Evolutionary conservation across 2,888 invertebrate species (phyloP).

Genomic region (Sarcophaga rosellei): DNA sequence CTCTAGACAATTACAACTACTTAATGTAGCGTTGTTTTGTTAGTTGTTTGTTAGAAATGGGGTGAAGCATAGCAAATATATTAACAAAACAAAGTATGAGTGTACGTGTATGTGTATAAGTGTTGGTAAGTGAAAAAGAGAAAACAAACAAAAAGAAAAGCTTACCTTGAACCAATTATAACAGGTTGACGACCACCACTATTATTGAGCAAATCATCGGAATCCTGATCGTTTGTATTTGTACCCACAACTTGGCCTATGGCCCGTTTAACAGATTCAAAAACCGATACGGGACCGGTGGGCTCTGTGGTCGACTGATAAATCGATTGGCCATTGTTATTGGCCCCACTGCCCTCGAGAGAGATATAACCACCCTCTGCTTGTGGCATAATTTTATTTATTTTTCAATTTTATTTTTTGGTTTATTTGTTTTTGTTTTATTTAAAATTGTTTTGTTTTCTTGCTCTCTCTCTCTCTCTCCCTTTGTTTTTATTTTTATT

Average conservation of each 20-base stretch:
- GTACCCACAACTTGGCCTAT: conserved; percentile 81
- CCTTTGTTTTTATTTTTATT: conserved; percentile 5
- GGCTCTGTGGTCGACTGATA: conserved; percentile 82
- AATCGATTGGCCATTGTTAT: conserved; percentile 78
- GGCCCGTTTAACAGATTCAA: conserved; percentile 80
- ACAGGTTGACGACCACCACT: conserved; percentile 78
- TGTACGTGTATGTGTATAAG: neutral
- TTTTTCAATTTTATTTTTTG: conserved; percentile 37
- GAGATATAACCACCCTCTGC: conserved; percentile 81
- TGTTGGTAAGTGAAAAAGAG: neutral
- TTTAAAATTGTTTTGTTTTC: neutral
- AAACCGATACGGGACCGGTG: conserved; percentile 79
- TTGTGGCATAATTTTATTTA: conserved; percentile 77
- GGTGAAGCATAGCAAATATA: too few species aligned
- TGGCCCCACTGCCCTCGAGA: conserved; percentile 77
- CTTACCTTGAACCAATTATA: conserved; percentile 81
- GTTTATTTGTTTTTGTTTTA: conserved; percentile 12
- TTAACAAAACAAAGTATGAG: neutral
- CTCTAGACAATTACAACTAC: neutral
- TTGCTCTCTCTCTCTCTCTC: neutral
- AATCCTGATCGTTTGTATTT: conserved; percentile 73
- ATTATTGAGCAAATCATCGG: conserved; percentile 78
- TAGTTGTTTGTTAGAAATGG: too few species aligned
- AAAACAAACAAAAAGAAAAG: conserved; percentile 48
- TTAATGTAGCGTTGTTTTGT: too few species aligned